Percentiles rank a stretch among this genome's conserved stretches.
phyloP scores from a whole-genome alignment of 2,797 vertebrate species.

The Limnodromus scolopaceus region DNA sequence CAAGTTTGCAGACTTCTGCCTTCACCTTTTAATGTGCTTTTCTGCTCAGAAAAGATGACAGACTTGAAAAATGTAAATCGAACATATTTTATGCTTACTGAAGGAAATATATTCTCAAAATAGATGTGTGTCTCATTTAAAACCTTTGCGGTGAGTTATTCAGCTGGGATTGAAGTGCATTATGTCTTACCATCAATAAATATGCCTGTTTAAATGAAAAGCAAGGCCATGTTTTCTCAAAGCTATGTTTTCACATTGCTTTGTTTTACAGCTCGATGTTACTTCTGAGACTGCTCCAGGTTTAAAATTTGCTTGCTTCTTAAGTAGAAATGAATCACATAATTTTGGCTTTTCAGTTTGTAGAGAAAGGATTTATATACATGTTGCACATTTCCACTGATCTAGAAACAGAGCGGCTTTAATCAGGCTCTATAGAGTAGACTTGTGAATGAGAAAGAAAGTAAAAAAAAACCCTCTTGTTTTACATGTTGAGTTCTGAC shows the following conservation, averaged over 20 bases:
- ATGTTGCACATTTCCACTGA: not conserved
- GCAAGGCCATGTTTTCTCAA: not conserved
- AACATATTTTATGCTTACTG: not conserved
- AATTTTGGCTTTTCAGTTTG: not conserved
- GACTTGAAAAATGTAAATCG: slow-evolving; percentile 7
- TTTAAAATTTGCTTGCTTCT: slow-evolving; percentile 3
- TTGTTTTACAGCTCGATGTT: not conserved
- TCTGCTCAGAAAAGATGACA: not conserved
- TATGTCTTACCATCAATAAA: slow-evolving; percentile 17
- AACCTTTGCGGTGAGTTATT: slow-evolving; percentile 4
- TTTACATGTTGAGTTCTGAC: not conserved
- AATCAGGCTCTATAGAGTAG: not conserved
- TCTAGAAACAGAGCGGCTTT: not conserved
- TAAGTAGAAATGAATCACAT: not conserved
- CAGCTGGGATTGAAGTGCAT: not conserved
- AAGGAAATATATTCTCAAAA: slow-evolving; percentile 35
- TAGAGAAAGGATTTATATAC: not conserved
- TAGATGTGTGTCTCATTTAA: not conserved
- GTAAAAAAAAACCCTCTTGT: not conserved
- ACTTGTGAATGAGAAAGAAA: not conserved
- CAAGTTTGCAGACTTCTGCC: not conserved
- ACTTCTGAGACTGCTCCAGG: not conserved
- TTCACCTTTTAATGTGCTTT: not conserved
- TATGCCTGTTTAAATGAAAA: slow-evolving; percentile 9
- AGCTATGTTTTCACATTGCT: not conserved